Evolutionary conservation across 2,113 vertebrate species (phyloP), one percentile per base, ranked within the genome.

Genomic region (Pollachius pollachius): DNA sequence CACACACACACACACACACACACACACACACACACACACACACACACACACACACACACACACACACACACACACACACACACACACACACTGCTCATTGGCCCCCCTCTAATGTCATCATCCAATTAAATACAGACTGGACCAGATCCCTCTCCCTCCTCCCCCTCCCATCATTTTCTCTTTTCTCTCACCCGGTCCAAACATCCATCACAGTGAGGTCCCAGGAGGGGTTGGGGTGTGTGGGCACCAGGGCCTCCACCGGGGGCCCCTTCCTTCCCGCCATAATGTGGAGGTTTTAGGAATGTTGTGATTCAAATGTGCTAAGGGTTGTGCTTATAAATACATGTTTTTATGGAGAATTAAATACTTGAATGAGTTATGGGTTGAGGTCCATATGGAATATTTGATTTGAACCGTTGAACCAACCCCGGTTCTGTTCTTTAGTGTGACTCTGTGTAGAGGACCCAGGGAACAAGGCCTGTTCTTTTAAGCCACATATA

Each of bases 41-140:
- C 3, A 73, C 84, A 85, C 85, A 84, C 77, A 83, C 79, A 79
- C 80, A 66, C 19, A 54, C 64, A 65, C 37, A 41, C 34, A 41
- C 8, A 11, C 63, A 41, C 63, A 18, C n/a, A 19, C 15, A n/a
- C 34, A 17, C 17, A 12, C 9, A 5, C 8, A 12, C 13, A 25
- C 82, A 72, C 62, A 54, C 70, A 79, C 63, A 62, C 84, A 73
- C 82, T 74, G 30, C 63, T 81, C 77, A 79, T 86, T 86, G 84
- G 84, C 78, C 74, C 64, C 81, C 48, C 65, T 70, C 69, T 79
- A 76, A 72, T 81, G 77, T 74, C 84, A 77, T 60, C 1, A 81
- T 66, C 81, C 85, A 87, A 88, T 86, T 88, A 30, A 84, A 88
- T 81, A 70, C 83, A 73, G 81, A 74, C 77, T 85, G 84, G 83